phyloP scores from a whole-genome alignment of 2,888 invertebrate species.

The Alsophila aescularia region DNA sequence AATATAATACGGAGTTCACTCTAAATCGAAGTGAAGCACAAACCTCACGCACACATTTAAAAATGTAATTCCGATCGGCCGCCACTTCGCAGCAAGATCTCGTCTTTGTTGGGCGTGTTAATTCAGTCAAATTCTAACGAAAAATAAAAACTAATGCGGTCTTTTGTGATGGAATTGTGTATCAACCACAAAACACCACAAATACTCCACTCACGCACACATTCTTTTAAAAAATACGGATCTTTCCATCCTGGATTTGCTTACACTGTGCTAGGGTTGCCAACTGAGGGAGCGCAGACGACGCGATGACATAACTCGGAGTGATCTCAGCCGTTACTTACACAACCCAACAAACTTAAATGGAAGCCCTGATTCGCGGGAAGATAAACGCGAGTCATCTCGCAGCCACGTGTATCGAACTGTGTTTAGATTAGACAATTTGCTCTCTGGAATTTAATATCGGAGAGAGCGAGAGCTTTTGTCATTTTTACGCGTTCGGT shows the following conservation, averaged over 20 bases:
- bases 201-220: too few relatives aligned
- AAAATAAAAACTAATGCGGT: too few relatives aligned
- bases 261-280: conserved; percentile 18
- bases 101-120: too few relatives aligned
- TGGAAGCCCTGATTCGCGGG: conserved; percentile 57
- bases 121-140: too few relatives aligned
- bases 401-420: conserved; percentile 39
- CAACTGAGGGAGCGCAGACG: conserved; percentile 40
- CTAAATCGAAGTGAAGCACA: too few relatives aligned
- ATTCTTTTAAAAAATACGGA: neutral
- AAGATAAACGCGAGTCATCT: conserved; percentile 54
- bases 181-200: too few relatives aligned
- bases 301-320: conserved; percentile 47
- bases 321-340: conserved; percentile 55
- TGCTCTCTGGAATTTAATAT: conserved; percentile 32
- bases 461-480: conserved; percentile 20
- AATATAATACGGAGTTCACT: too few relatives aligned
- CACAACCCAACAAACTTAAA: conserved; percentile 65
- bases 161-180: too few relatives aligned
- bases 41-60: too few relatives aligned
- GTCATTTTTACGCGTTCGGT: conserved; percentile 19
- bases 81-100: too few relatives aligned
- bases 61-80: too few relatives aligned
- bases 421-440: conserved; percentile 42
- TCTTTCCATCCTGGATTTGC: conserved; percentile 16